Evolutionary conservation across 2,113 vertebrate genomes (phyloP).

Genomic region (Jacana jacana): DNA sequence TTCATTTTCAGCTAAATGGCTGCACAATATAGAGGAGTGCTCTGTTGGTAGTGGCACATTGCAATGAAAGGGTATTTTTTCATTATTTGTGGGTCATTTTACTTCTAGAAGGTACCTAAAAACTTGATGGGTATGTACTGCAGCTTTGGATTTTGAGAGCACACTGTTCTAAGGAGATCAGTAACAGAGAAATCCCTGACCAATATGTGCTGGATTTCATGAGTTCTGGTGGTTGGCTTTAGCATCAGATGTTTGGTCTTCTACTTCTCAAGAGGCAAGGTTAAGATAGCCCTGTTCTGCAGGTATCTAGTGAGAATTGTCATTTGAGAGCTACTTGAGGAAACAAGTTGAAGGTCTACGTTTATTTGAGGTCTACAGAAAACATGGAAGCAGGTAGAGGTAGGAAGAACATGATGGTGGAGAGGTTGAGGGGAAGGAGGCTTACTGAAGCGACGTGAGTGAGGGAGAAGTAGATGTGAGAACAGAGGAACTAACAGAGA

Average conservation of each 20-base stretch:
- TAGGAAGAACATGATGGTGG: background rate
- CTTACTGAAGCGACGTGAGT: background rate
- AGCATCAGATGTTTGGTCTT: background rate
- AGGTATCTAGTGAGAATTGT: background rate
- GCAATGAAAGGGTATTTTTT: background rate
- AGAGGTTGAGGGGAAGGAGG: background rate
- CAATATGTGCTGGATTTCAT: background rate
- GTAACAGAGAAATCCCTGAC: background rate
- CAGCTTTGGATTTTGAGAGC: background rate
- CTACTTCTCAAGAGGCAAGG: background rate
- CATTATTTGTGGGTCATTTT: background rate
- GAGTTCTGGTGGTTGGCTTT: background rate
- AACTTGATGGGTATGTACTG: background rate
- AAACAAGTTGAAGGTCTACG: background rate
- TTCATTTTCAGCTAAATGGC: background rate
- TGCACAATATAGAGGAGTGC: background rate
- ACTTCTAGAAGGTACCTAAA: background rate
- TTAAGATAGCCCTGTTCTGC: background rate
- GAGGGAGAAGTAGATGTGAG: background rate
- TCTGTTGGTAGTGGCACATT: background rate
- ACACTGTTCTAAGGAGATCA: accelerated
- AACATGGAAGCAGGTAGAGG: background rate
- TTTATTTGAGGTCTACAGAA: background rate
- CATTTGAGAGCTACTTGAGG: background rate
- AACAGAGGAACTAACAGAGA: background rate